Percentiles rank a stretch among this genome's conserved stretches.
These are phyloP conservation scores for Trissonchulus sp. DNA, from an alignment of 2,888 invertebrate genomes.

Conservation along the genomic window DNA sequence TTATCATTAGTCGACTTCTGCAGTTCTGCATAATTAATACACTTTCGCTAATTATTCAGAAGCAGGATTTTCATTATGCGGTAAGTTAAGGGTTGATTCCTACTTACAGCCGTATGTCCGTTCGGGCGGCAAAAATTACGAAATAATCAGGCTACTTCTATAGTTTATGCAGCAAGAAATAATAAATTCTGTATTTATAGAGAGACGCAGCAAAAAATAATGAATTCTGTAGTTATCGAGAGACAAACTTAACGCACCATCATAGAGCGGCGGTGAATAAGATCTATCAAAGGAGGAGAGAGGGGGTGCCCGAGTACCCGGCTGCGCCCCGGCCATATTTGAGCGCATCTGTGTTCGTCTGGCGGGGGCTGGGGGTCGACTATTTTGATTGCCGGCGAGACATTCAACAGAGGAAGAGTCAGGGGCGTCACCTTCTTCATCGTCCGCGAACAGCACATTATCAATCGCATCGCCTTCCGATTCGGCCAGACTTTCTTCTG, in stretches of 20 bases:
- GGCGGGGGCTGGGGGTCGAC: background rate
- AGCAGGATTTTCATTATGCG: no score
- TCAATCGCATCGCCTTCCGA: conserved; percentile 34
- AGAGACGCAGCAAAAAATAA: background rate
- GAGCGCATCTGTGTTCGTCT: no score
- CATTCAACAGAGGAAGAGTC: background rate
- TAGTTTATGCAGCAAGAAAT: background rate
- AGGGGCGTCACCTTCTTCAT: conserved; percentile 27
- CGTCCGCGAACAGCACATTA: conserved; percentile 43
- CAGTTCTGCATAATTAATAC: no score
- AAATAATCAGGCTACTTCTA: background rate
- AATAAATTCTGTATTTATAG: background rate
- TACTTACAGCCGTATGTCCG: no score
- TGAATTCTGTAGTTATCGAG: background rate
- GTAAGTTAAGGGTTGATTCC: no score
- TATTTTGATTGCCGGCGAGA: background rate
- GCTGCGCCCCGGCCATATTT: background rate
- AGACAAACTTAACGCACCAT: background rate
- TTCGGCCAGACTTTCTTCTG: background rate
- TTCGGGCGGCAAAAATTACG: background rate
- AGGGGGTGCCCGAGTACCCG: background rate
- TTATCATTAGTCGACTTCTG: no score
- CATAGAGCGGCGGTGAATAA: background rate
- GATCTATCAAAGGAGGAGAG: background rate
- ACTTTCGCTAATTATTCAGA: no score